Evolutionary conservation across 2,113 vertebrate genomes (phyloP).

Genomic region (Machaerirhynchus nigripectus): DNA sequence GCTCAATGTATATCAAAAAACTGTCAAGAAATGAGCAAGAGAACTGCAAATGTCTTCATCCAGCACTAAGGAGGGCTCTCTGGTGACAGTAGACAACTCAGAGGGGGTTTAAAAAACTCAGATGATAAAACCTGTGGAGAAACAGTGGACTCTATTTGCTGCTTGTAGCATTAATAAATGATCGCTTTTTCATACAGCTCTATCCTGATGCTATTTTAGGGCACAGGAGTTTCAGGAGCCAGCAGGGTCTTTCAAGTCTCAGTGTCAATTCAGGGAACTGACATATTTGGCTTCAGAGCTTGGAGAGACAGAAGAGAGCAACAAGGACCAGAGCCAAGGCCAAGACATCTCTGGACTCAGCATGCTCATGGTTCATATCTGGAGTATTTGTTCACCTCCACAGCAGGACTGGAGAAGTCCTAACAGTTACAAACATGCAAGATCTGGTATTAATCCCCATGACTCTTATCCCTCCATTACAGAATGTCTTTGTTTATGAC

Average conservation of each 20-base stretch:
- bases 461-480: background rate
- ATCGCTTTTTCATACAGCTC: background rate
- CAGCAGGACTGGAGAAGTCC: background rate
- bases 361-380: background rate
- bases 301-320: background rate
- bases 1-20: background rate
- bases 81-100: background rate
- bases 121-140: background rate
- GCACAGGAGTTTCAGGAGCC: background rate
- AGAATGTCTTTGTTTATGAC: background rate
- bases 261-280: background rate
- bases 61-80: background rate
- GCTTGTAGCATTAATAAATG: background rate
- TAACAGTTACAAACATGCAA: background rate
- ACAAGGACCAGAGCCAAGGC: background rate
- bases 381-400: background rate
- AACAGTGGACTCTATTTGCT: background rate
- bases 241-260: background rate
- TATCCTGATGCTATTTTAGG: background rate
- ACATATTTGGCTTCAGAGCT: background rate
- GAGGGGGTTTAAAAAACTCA: background rate
- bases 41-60: background rate
- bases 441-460: background rate
- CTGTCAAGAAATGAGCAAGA: background rate
- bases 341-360: background rate